Evolutionary conservation across 2,888 invertebrate genomes (phyloP).

Genomic region (Mallateleia sp.): DNA sequence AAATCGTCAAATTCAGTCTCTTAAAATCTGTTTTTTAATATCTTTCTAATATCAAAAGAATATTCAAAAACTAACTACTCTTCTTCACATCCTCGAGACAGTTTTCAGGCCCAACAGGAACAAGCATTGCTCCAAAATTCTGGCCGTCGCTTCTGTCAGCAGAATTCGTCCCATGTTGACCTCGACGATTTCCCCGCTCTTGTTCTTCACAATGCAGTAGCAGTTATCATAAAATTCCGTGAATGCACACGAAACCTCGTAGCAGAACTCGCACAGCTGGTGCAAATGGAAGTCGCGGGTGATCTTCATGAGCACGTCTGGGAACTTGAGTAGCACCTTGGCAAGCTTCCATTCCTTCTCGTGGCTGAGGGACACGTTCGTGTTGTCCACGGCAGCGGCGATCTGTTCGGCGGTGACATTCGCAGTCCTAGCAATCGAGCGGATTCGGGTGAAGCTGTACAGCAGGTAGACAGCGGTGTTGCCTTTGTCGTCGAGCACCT

Average conservation of each 20-base stretch:
- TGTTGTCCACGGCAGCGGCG: constrained; percentile 91
- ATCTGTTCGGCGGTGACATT: constrained; percentile 92
- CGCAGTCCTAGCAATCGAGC: constrained; percentile 96
- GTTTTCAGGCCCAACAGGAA: constrained; percentile 97
- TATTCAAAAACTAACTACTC: background rate
- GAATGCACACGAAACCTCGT: constrained; percentile 97
- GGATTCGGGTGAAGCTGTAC: constrained; percentile 98
- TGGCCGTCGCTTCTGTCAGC: constrained; percentile 97
- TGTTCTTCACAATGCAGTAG: constrained; percentile 98
- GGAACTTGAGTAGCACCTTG: constrained; percentile 96
- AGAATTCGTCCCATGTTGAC: constrained; percentile 96
- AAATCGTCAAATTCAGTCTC: too few relatives aligned
- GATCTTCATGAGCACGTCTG: constrained; percentile 96
- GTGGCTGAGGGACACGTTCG: constrained; percentile 94
- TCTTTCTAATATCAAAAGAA: background rate
- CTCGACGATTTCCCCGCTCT: constrained; percentile 94
- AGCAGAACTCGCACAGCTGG: constrained; percentile 98
- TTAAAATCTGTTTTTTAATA: too few relatives aligned
- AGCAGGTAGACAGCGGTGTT: constrained; percentile 99
- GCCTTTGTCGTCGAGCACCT: constrained; percentile 99
- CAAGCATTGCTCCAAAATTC: constrained; percentile 96
- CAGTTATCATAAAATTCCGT: constrained; percentile 99
- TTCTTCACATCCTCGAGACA: constrained; percentile 96
- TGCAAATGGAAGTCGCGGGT: constrained; percentile 96
- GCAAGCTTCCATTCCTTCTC: constrained; percentile 98